Base-by-base conservation (phyloP, 1,140 invertebrate species). In the Vanessa atalanta region DNA sequence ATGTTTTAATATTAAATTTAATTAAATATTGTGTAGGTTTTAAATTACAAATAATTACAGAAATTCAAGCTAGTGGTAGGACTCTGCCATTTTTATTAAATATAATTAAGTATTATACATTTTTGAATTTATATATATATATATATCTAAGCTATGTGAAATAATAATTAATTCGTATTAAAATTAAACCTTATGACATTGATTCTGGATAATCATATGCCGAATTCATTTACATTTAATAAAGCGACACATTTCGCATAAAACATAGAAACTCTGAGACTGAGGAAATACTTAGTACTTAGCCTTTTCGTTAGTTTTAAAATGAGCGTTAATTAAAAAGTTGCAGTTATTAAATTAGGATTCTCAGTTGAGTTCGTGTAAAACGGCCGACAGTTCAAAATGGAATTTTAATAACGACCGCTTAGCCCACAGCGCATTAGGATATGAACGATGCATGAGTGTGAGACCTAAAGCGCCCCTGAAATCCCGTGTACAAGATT, bases 251-350 rank as follows among this genome's bases (percentile, higher is more conserved):
- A 16, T 16, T 53, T 16, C 51, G n/a, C 15, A 53, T 43, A 60
- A 55, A 69, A 16, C 26, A 8, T 47, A 64, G 15, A 65, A 53
- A 16, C 47, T 43, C 15, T 60, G 51, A 55, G 16, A 50, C 23
- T 26, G 26, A 73, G 55, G 53, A 69, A 55, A 68, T 47, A 63
- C 64, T 67, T 43, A 61, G 53, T 71, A 71, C 65, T 70, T 68
- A 14, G 16, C 61, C 48, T 70, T 74, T 73, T 68, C 65, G 53
- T 23, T 82, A 82, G 82, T 82, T 73, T 82, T 82, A 79, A 86
- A 82, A 82, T 47, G 70, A 75, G 76, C 74, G 68, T 82, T 90
- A 88, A 88, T 88, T 90, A 88, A 90, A 87, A 88, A 86, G 79
- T 85, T 84, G 80, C 80, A 84, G 81, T 87, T 85, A 83, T 83